A percentile compares a stretch with the other conserved stretches of the same genome.
phyloP scores from a whole-genome alignment of 2,113 vertebrate genomes.

The Seriola rivoliana region DNA sequence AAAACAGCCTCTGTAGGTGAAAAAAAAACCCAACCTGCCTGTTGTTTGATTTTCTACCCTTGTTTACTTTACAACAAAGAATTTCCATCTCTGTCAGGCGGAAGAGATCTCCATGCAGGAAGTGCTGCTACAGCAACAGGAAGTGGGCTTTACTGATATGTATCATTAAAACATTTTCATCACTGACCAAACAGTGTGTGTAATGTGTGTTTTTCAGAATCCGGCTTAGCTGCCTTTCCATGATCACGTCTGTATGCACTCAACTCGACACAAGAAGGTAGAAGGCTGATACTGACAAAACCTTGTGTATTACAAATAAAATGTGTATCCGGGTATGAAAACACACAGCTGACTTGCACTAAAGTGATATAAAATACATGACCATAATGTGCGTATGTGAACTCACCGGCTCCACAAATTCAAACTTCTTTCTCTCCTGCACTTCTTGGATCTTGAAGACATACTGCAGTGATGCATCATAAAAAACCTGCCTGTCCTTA shows the following conservation, averaged over 20 bases:
- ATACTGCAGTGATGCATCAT: constrained; percentile 96
- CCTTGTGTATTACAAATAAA: neutral
- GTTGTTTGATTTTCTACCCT: constrained; percentile 46
- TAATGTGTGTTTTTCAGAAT: constrained; percentile 48
- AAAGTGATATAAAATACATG: neutral
- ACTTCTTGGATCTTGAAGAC: constrained; percentile 99
- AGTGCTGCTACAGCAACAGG: constrained; percentile 73
- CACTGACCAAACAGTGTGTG: constrained; percentile 49
- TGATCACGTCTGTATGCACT: constrained; percentile 2
- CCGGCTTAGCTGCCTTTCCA: constrained; percentile 15
- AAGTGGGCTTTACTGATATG: constrained; percentile 74
- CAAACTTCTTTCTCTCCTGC: constrained; percentile 99
- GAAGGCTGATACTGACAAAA: neutral
- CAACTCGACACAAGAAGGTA: neutral
- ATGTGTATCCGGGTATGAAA: neutral
- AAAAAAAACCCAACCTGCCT: constrained; percentile 19
- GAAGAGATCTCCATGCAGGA: constrained; percentile 69
- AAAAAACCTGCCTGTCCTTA: constrained; percentile 95
- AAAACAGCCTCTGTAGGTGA: constrained; percentile 15
- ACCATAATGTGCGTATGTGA: neutral
- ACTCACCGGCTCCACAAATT: constrained; percentile 97
- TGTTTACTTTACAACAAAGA: constrained; percentile 76
- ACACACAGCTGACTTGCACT: neutral
- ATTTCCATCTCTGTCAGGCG: constrained; percentile 40
- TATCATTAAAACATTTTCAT: constrained; percentile 67